These are phyloP conservation scores for Micromesistius poutassou DNA, from an alignment of 2,797 vertebrate genomes.

Conservation along the genomic window DNA sequence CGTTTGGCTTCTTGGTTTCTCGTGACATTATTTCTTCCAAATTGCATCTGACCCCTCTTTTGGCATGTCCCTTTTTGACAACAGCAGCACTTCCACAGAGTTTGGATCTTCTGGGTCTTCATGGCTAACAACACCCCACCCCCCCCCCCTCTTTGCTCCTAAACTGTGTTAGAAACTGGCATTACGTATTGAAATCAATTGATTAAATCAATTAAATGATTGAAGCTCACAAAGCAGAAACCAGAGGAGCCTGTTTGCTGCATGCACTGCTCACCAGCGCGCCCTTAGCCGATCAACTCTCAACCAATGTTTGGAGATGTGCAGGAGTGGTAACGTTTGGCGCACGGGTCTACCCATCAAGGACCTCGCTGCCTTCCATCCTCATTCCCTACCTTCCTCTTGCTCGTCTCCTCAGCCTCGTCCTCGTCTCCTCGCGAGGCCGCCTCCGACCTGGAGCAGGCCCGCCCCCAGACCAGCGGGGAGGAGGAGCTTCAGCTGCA, in stretches of 20 bases:
- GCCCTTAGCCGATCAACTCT: not conserved
- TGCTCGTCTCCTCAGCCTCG: slow-evolving; percentile 66
- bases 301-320: not conserved
- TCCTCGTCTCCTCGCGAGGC: slow-evolving; percentile 81
- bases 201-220: not conserved
- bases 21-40: not conserved
- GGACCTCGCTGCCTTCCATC: not conserved
- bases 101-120: not conserved
- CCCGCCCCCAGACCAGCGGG: slow-evolving; percentile 89
- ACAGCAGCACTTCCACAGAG: not conserved
- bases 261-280: not conserved
- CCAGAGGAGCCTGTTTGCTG: not conserved
- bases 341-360: not conserved
- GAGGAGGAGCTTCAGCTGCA: slow-evolving; percentile 95
- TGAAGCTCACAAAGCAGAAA: not conserved
- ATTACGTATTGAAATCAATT: not conserved
- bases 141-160: no score
- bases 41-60: not conserved
- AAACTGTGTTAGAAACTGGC: not conserved
- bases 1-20: slow-evolving; percentile 54
- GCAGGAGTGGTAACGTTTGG: not conserved
- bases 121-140: no score
- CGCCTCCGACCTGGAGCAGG: slow-evolving; percentile 89
- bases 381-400: not conserved
- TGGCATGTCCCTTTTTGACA: not conserved